Percentiles rank a stretch among this genome's conserved stretches.
Evolutionary conservation across 1,140 invertebrate genomes (phyloP).

Genomic region (Tetranychus cinnabarinus): DNA sequence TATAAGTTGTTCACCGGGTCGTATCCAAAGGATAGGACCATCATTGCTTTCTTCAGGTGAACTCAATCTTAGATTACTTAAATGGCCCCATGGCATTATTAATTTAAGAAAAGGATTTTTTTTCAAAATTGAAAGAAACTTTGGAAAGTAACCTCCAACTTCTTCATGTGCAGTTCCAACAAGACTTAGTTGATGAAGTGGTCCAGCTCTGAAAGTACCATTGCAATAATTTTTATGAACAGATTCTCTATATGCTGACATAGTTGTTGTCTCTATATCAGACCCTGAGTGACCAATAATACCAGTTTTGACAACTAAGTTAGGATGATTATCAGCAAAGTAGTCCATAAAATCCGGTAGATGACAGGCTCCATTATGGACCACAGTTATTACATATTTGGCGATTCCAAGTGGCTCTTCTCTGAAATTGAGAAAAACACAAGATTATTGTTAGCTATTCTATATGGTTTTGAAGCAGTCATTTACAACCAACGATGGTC

Average conservation of each 20-base stretch:
- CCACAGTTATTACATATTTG: conserved; percentile 76
- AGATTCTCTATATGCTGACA: conserved; percentile 67
- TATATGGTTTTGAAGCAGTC: too few species aligned
- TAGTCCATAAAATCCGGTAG: conserved; percentile 80
- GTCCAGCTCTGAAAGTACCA: conserved; percentile 76
- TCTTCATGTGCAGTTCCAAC: conserved; percentile 95
- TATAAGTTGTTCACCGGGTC: conserved; percentile 88
- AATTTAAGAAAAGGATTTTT: conserved; percentile 61
- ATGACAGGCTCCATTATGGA: conserved; percentile 68
- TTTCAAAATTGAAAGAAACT: conserved; percentile 60
- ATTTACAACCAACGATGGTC: too few species aligned
- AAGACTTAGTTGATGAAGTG: conserved; percentile 80
- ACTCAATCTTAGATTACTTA: conserved; percentile 58
- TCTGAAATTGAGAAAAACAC: conserved; percentile 8
- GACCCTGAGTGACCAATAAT: conserved; percentile 44
- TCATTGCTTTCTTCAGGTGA: conserved; percentile 78
- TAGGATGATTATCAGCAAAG: conserved; percentile 58
- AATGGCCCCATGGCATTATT: conserved; percentile 86
- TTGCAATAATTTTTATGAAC: conserved; percentile 49
- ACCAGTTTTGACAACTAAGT: conserved; percentile 72
- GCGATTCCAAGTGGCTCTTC: conserved; percentile 21
- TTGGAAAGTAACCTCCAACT: conserved; percentile 87
- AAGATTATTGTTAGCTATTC: too few species aligned
- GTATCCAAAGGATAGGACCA: conserved; percentile 91
- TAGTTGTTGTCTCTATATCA: conserved; percentile 81